Conservation (phyloP, 2,797 vertebrate species). For the Microcaecilia unicolor region DNA sequence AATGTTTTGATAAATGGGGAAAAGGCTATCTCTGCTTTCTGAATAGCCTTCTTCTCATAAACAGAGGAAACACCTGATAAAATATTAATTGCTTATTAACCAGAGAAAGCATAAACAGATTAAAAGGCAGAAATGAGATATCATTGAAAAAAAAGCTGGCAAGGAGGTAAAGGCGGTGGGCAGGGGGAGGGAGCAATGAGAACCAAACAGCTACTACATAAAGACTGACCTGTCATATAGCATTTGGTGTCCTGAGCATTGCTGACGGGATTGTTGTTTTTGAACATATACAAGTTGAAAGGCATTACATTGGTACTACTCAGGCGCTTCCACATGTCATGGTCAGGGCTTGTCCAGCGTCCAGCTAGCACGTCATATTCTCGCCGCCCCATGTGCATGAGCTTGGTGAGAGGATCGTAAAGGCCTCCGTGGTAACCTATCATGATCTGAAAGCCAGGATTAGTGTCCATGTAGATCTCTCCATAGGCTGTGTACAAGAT, state of each 20-base stretch:
- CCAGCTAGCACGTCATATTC: constrained; percentile 92
- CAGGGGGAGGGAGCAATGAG: background rate
- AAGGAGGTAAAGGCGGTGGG: background rate
- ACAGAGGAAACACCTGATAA: too few species aligned
- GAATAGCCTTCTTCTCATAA: too few species aligned
- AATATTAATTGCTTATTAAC: too few species aligned
- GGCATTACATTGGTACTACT: constrained; percentile 84
- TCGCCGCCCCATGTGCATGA: constrained; percentile 88
- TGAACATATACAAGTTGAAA: constrained; percentile 98
- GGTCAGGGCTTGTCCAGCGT: constrained; percentile 92
- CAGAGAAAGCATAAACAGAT: too few species aligned
- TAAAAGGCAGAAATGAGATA: too few species aligned
- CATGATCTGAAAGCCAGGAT: constrained; percentile 86
- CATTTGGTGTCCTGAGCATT: constrained; percentile 90
- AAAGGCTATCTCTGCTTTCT: too few species aligned
- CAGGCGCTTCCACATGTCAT: constrained; percentile 83
- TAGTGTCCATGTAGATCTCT: constrained; percentile 94
- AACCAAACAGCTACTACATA: too few species aligned
- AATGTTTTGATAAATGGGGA: too few species aligned
- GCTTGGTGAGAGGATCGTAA: constrained; percentile 87
- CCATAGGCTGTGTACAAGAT: constrained; percentile 91
- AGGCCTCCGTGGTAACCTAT: constrained; percentile 92
- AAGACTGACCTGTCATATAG: constrained; percentile 91
- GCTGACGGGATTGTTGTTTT: constrained; percentile 96
- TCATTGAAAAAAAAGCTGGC: too few species aligned